Evolutionary conservation across 2,113 vertebrate species (phyloP).

Genomic region (Clupea harengus): DNA sequence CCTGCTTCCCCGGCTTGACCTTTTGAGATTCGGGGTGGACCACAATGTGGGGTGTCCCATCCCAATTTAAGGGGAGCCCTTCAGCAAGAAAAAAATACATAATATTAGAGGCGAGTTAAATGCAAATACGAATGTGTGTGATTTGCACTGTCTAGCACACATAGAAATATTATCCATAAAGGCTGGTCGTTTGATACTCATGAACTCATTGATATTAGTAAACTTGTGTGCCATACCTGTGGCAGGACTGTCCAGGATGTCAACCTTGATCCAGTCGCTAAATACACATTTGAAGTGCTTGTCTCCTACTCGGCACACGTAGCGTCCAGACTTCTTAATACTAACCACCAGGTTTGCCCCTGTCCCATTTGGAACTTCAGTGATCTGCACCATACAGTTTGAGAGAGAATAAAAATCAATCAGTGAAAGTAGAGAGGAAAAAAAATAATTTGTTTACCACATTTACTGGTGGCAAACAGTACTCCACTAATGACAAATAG

Average conservation of each 20-base stretch:
- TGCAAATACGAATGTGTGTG: no score
- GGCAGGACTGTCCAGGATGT: constrained; percentile 60
- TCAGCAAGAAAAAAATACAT: neutral
- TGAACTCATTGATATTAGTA: neutral
- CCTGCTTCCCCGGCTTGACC: constrained; percentile 51
- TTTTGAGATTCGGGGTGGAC: constrained; percentile 67
- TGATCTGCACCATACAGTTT: neutral
- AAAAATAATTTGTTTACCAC: neutral
- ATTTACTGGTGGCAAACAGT: neutral
- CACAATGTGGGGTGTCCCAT: constrained; percentile 72
- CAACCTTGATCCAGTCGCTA: constrained; percentile 81
- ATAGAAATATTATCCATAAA: neutral
- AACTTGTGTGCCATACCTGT: neutral
- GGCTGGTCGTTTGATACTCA: neutral
- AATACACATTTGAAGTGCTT: constrained; percentile 64
- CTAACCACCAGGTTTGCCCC: constrained; percentile 67
- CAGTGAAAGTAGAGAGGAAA: neutral
- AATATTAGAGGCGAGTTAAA: neutral
- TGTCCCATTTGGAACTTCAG: constrained; percentile 70
- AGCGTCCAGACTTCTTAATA: constrained; percentile 67
- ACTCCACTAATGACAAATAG: neutral
- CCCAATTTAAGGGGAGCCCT: constrained; percentile 71
- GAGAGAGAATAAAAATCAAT: neutral
- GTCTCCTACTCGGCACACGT: constrained; percentile 79
- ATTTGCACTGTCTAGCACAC: neutral